phyloP scores from a whole-genome alignment of 2,888 invertebrate genomes.

The Ellobium chinense region DNA sequence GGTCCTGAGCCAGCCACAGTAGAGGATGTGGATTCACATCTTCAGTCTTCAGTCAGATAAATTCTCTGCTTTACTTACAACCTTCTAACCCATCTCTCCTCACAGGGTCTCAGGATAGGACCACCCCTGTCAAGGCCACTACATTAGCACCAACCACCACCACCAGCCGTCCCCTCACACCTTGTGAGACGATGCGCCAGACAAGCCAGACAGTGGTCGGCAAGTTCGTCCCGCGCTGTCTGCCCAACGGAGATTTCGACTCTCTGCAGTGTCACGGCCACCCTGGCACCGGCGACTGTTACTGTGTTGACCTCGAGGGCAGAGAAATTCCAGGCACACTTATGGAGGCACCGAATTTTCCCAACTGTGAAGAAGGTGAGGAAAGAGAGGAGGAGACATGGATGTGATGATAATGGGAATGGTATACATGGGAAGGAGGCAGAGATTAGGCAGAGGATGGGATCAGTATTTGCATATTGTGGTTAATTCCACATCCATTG shows the following conservation, averaged over 20 bases:
- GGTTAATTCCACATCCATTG: too few relatives aligned
- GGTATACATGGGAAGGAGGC: too few relatives aligned
- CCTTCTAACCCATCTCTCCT: too few relatives aligned
- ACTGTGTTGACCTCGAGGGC: conserved; percentile 65
- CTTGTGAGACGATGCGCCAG: conserved; percentile 57
- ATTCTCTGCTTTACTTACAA: too few relatives aligned
- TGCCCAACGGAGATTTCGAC: conserved; percentile 59
- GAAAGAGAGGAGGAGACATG: not conserved
- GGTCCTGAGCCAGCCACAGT: too few relatives aligned
- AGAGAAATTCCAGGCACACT: conserved; percentile 61
- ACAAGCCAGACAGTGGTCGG: conserved; percentile 50
- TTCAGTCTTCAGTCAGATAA: too few relatives aligned
- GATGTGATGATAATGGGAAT: not conserved
- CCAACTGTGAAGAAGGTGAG: conserved; percentile 66
- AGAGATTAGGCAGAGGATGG: too few relatives aligned
- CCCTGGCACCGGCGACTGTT: conserved; percentile 56
- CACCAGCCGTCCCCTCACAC: conserved; percentile 50
- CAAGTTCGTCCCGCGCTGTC: conserved; percentile 61
- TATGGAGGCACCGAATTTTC: conserved; percentile 51
- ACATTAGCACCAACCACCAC: conserved; percentile 13
- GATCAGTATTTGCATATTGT: too few relatives aligned
- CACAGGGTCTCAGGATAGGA: too few relatives aligned
- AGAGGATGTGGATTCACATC: too few relatives aligned
- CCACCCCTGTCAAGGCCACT: too few relatives aligned
- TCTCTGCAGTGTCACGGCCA: conserved; percentile 62